Percentiles rank a stretch among this genome's conserved stretches.
phyloP scores from a whole-genome alignment of 2,113 vertebrate genomes.

The Pterophyllum scalare region DNA sequence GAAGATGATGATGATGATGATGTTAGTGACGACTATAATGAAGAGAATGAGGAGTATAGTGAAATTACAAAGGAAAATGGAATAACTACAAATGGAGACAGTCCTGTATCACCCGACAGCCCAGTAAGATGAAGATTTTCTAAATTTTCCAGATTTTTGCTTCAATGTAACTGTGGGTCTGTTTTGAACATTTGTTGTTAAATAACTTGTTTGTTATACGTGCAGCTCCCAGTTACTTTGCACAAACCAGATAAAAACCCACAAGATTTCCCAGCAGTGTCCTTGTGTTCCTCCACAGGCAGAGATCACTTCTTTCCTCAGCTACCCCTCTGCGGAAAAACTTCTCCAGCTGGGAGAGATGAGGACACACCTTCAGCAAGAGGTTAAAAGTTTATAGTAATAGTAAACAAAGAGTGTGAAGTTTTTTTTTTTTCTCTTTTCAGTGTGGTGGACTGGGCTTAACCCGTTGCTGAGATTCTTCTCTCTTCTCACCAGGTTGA shows the following conservation, averaged over 20 bases:
- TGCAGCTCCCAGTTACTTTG: neutral
- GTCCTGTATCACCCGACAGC: conserved; percentile 51
- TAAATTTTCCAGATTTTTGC: neutral
- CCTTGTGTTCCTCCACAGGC: conserved; percentile 33
- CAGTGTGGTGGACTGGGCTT: neutral
- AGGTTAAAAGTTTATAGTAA: conserved; percentile 69
- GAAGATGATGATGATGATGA: neutral
- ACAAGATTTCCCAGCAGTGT: neutral
- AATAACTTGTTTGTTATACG: neutral
- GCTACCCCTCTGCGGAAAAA: conserved; percentile 89
- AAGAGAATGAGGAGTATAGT: conserved; percentile 25
- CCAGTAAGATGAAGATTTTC: conserved; percentile 41
- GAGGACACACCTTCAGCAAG: conserved; percentile 83
- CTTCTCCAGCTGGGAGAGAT: conserved; percentile 89
- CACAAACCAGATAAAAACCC: neutral
- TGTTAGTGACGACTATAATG: conserved; percentile 34
- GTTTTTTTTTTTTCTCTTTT: neutral
- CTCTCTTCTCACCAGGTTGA: conserved; percentile 82
- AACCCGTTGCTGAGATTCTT: neutral
- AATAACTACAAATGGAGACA: conserved; percentile 41
- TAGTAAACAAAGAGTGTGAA: neutral
- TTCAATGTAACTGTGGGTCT: neutral
- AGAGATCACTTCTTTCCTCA: conserved; percentile 87
- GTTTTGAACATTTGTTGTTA: neutral
- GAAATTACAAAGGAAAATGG: conserved; percentile 54